Base-by-base conservation (phyloP, 2,888 invertebrate genomes). In the Hydrotaea cyrtoneurina region DNA sequence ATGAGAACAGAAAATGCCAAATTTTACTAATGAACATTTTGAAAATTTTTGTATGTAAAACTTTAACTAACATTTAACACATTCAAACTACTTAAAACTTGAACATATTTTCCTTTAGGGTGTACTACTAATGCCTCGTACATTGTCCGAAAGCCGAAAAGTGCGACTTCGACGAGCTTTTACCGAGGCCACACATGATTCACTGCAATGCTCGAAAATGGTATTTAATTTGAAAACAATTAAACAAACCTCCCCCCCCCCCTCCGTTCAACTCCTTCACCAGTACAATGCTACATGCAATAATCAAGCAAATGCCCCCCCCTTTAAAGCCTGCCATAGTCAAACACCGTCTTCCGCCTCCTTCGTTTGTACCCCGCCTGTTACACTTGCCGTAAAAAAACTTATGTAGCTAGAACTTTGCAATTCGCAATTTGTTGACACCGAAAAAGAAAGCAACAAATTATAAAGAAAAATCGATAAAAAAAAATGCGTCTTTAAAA, bases 131-230 rank as follows among this genome's bases (percentile, higher is more conserved):
- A 96, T 96, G 94, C 96, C 97, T 92, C 96, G 96, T 94, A 96
- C 96, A 93, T 95, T 97, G 95, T 96, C 97, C 94, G 96, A 97
- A 94, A 95, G 95, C 92, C 96, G 97, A 92, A 95, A 97, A 91
- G 95, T 96, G 92, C 95, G 96, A 91, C 95, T 97, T 93, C 95
- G 97, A 93, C 95, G 97, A 92, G 97, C 97, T 92, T 96, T 96
- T 94, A 97, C 97, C 92, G 96, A 97, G 93, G 96, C 96, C 90
- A 96, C 96, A 93, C 95, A 96, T 93, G 96, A 97, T 94, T 96
- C 96, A 91, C 95, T 96, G 93, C 95, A 95, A 95, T 96, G 96
- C 95, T 96, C 96, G 94, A 96, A 95, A 96, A 96, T 96, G 96
- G 96, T 96, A 95, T 92, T 90, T 90, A 90, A 89, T 39, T 85